These are phyloP conservation scores for Acipenser oxyrinchus DNA, from an alignment of 2,797 vertebrate genomes.

Conservation along the genomic window DNA sequence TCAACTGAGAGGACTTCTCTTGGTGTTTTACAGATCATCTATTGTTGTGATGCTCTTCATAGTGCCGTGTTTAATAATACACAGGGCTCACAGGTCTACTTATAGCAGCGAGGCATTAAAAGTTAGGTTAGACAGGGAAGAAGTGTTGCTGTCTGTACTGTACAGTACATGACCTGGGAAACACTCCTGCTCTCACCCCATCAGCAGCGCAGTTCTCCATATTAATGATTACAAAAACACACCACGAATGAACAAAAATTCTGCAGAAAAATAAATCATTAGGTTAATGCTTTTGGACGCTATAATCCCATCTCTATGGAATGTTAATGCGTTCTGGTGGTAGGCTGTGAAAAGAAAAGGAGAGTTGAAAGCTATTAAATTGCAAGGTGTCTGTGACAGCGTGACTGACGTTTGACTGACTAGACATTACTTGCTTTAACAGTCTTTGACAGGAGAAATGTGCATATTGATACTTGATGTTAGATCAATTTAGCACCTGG, in stretches of 20 bases:
- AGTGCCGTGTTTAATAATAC: background rate
- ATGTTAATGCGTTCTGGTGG: conserved; percentile 11
- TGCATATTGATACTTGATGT: conserved; percentile 4
- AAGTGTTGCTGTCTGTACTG: background rate
- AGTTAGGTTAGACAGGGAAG: background rate
- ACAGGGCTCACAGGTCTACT: background rate
- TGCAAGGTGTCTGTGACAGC: conserved; percentile 8
- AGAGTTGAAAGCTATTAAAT: background rate
- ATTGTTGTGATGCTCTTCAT: background rate
- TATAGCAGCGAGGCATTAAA: too few species aligned
- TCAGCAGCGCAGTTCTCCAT: background rate
- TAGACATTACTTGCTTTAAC: conserved; percentile 4
- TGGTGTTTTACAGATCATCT: too few species aligned
- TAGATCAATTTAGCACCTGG: conserved; percentile 8
- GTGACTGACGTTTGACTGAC: conserved; percentile 8
- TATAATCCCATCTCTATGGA: conserved; percentile 6
- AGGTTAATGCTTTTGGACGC: background rate
- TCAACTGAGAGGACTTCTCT: too few species aligned
- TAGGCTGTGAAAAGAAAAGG: background rate
- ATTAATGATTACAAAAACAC: background rate
- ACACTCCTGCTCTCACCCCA: background rate
- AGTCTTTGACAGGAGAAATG: conserved; percentile 14
- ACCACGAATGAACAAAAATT: background rate
- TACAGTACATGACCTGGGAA: background rate
- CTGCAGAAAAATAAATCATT: conserved; percentile 9